phyloP scores from a whole-genome alignment of 2,888 invertebrate genomes.

The Phengaris arion region DNA sequence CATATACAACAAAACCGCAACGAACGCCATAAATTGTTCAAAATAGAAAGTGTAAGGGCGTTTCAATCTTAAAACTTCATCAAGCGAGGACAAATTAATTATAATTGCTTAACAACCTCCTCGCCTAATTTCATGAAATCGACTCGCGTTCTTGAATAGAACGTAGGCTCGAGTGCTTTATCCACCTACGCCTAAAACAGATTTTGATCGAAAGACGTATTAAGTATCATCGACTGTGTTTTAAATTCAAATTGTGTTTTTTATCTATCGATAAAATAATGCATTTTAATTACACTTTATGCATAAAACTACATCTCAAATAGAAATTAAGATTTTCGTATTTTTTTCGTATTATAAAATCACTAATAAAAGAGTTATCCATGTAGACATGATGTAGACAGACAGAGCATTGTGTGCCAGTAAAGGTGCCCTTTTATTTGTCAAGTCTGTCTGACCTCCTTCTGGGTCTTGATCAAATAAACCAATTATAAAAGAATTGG shows the following conservation, averaged over 20 bases:
- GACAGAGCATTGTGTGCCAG: not conserved
- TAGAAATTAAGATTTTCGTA: not conserved
- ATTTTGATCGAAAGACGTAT: not conserved
- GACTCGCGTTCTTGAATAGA: conserved; percentile 17
- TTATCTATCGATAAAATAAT: no score
- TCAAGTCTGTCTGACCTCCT: conserved; percentile 21
- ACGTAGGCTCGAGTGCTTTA: conserved; percentile 5
- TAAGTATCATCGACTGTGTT: not conserved
- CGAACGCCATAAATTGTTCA: not conserved
- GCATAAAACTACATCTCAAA: not conserved
- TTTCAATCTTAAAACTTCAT: conserved; percentile 17
- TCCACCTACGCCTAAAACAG: not conserved
- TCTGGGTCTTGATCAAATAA: conserved; percentile 11
- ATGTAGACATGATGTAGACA: not conserved
- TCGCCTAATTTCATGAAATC: conserved; percentile 13
- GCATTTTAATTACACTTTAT: no score
- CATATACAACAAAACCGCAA: not conserved
- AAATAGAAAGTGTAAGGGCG: not conserved
- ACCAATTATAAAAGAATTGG: conserved; percentile 6
- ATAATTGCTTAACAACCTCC: conserved; percentile 10
- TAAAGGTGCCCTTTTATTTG: conserved; percentile 1
- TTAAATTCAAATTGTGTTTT: not conserved
- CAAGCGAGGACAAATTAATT: conserved; percentile 15
- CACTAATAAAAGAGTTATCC: not conserved
- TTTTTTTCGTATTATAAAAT: not conserved